A percentile compares a stretch with the other conserved stretches of the same genome.
phyloP scores from a whole-genome alignment of 2,888 invertebrate genomes.

The Nyleta sp. region DNA sequence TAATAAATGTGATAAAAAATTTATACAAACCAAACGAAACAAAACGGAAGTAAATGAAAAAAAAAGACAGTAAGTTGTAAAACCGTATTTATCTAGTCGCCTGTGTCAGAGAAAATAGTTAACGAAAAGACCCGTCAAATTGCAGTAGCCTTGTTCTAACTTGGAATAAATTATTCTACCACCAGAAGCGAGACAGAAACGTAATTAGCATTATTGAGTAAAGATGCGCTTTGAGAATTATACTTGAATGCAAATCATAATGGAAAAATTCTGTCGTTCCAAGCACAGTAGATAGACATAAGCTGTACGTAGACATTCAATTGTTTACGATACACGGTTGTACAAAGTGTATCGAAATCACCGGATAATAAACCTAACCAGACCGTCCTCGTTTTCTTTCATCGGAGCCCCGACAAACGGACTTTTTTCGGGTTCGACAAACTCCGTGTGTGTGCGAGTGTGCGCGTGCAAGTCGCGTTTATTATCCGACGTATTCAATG shows the following conservation, averaged over 20 bases:
- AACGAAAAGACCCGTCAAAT: conserved; percentile 40
- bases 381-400: conserved; percentile 40
- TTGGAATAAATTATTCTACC: conserved; percentile 54
- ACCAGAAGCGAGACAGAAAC: conserved; percentile 62
- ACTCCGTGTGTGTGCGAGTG: conserved; percentile 1
- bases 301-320: conserved; percentile 59
- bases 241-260: conserved; percentile 62
- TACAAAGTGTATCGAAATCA: conserved; percentile 54
- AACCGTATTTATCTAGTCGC: conserved; percentile 20
- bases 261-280: conserved; percentile 57
- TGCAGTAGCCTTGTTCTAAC: conserved; percentile 53
- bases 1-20: not conserved
- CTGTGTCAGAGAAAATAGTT: conserved; percentile 23
- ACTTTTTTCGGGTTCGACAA: conserved; percentile 24
- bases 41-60: not conserved
- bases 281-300: conserved; percentile 54
- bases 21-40: conserved; percentile 9
- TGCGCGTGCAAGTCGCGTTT: conserved; percentile 32
- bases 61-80: not conserved
- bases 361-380: conserved; percentile 50
- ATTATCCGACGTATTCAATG: conserved; percentile 46
- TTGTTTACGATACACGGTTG: conserved; percentile 35
- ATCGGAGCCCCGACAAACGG: conserved; percentile 21
- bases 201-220: conserved; percentile 57
- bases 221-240: conserved; percentile 59